A percentile compares a stretch with the other conserved stretches of the same genome.
These are phyloP conservation scores for Dendrocopos noguchii DNA, from an alignment of 2,113 vertebrate species.

Conservation along the genomic window DNA sequence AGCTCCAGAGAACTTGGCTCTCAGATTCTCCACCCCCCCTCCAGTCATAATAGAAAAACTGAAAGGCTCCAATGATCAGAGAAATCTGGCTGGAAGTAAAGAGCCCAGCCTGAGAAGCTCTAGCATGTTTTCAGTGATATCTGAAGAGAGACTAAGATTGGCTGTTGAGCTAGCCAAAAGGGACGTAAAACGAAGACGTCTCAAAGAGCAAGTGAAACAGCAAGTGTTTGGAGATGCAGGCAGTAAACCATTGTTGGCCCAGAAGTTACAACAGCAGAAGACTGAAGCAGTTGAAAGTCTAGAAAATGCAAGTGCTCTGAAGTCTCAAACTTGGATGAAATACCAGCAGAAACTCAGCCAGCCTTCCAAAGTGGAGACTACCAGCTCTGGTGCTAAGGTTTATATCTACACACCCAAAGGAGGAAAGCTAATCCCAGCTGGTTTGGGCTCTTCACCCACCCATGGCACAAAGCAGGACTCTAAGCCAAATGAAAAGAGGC, in stretches of 20 bases:
- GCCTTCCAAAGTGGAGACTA: constrained; percentile 45
- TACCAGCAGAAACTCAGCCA: background rate
- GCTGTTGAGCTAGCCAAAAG: constrained; percentile 88
- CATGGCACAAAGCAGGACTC: constrained; percentile 56
- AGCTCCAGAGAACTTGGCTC: constrained; percentile 78
- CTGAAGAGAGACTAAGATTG: constrained; percentile 87
- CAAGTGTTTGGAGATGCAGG: constrained; percentile 13
- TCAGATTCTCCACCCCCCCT: constrained; percentile 75
- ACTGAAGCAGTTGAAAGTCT: background rate
- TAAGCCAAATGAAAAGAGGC: background rate
- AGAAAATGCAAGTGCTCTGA: background rate
- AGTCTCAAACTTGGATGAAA: background rate
- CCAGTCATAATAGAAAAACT: constrained; percentile 92
- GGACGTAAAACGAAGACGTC: constrained; percentile 81
- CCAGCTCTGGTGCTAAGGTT: constrained; percentile 57
- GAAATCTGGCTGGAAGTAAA: background rate
- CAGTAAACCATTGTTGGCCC: background rate
- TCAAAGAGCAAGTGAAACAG: constrained; percentile 66
- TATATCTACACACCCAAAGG: constrained; percentile 63
- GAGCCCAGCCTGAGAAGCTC: constrained; percentile 68
- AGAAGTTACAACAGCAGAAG: constrained; percentile 54
- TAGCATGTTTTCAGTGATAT: constrained; percentile 84
- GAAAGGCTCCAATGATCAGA: background rate
- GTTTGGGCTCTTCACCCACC: constrained; percentile 69
- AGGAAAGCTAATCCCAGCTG: background rate